phyloP scores from a whole-genome alignment of 2,888 invertebrate genomes.

The Phrixothrix hirtus region DNA sequence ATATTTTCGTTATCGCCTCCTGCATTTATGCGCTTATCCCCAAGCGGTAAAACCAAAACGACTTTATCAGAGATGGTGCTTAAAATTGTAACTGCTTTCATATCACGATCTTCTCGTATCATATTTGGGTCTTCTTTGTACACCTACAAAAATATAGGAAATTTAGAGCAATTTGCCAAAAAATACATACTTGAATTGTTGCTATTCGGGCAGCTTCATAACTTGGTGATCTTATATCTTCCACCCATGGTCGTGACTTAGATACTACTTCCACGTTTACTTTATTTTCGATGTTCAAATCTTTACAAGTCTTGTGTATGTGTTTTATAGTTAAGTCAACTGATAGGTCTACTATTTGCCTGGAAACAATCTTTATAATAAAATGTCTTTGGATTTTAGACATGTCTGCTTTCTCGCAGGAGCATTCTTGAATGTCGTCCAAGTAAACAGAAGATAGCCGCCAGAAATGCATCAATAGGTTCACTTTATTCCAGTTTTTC shows the following conservation, averaged over 20 bases:
- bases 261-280: slow-evolving; percentile 45
- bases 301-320: slow-evolving; percentile 43
- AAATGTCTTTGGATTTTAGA: slow-evolving; percentile 48
- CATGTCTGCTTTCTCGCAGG: slow-evolving; percentile 48
- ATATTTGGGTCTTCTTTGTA: slow-evolving; percentile 57
- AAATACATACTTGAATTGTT: slow-evolving; percentile 52
- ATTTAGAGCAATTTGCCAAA: too few relatives aligned
- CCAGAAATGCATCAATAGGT: slow-evolving; percentile 57
- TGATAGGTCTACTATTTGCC: slow-evolving; percentile 47
- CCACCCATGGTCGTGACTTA: slow-evolving; percentile 53
- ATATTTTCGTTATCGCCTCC: slow-evolving; percentile 54
- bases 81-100: slow-evolving; percentile 52
- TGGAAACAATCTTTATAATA: slow-evolving; percentile 53
- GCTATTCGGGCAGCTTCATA: slow-evolving; percentile 56
- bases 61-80: slow-evolving; percentile 51
- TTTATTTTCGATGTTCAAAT: slow-evolving; percentile 47
- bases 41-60: slow-evolving; percentile 54
- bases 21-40: slow-evolving; percentile 47
- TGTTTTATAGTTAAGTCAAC: slow-evolving; percentile 39
- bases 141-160: slow-evolving; percentile 44
- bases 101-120: slow-evolving; percentile 54
- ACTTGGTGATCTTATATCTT: slow-evolving; percentile 49
- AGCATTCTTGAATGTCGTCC: slow-evolving; percentile 48
- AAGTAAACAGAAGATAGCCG: slow-evolving; percentile 50
- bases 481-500: slow-evolving; percentile 51